Evolutionary conservation across 1,140 invertebrate species (phyloP).

Genomic region (Nasonia vitripennis): DNA sequence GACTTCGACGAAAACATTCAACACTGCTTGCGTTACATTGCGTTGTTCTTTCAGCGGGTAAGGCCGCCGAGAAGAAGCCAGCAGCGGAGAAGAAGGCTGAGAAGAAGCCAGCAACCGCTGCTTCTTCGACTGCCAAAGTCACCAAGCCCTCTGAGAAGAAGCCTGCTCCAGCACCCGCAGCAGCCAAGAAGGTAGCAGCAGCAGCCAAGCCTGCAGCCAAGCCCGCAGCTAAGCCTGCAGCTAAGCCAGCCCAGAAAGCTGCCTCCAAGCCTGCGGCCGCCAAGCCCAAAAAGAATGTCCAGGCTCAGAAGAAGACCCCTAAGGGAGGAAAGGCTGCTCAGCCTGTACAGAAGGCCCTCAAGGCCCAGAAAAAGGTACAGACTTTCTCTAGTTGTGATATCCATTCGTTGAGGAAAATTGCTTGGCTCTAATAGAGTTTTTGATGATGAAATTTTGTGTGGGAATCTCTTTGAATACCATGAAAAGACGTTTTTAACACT

Average conservation of each 20-base stretch:
- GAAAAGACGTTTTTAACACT: slow-evolving; percentile 63
- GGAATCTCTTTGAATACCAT: slow-evolving; percentile 79
- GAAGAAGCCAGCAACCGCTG: slow-evolving; percentile 71
- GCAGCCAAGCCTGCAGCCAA: slow-evolving; percentile 70
- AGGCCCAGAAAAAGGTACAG: slow-evolving; percentile 87
- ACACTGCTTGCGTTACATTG: slow-evolving; percentile 24
- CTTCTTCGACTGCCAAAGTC: slow-evolving; percentile 59
- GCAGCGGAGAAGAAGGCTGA: slow-evolving; percentile 77
- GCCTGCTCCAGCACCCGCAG: slow-evolving; percentile 67
- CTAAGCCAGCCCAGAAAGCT: slow-evolving; percentile 74
- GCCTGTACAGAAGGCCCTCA: slow-evolving; percentile 79
- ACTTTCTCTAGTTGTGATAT: slow-evolving; percentile 7
- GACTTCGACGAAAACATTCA: background rate
- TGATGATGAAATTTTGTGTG: slow-evolving; percentile 73
- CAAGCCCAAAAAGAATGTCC: slow-evolving; percentile 81
- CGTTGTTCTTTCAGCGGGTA: slow-evolving; percentile 68
- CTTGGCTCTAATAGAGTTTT: slow-evolving; percentile 10
- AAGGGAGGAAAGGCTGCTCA: slow-evolving; percentile 73
- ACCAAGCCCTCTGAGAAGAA: slow-evolving; percentile 68
- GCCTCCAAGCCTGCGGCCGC: slow-evolving; percentile 72
- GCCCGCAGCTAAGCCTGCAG: slow-evolving; percentile 69
- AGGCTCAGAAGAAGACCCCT: slow-evolving; percentile 76
- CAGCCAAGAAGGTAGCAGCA: slow-evolving; percentile 61
- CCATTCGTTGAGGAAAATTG: background rate
- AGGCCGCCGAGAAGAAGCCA: slow-evolving; percentile 81